phyloP scores from a whole-genome alignment of 2,888 invertebrate species.

The Aplocera efformata region DNA sequence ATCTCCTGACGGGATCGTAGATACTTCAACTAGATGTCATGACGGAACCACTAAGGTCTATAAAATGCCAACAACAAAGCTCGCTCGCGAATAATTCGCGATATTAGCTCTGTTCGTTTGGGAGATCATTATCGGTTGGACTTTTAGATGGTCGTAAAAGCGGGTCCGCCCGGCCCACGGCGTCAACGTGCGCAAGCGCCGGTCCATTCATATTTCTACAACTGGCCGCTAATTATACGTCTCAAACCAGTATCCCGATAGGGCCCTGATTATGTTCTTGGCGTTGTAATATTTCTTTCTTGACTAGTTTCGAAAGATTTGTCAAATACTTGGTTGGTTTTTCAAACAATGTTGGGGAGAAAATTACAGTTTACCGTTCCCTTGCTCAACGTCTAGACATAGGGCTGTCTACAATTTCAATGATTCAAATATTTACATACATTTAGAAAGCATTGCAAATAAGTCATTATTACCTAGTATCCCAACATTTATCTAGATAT shows the following conservation, averaged over 20 bases:
- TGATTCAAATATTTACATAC: slow-evolving; percentile 8
- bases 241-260: slow-evolving; percentile 41
- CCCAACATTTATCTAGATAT: no score
- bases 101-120: slow-evolving; percentile 17
- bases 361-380: slow-evolving; percentile 40
- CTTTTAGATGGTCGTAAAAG: slow-evolving; percentile 32
- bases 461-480: no score
- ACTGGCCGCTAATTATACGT: slow-evolving; percentile 67
- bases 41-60: slow-evolving; percentile 31
- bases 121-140: slow-evolving; percentile 24
- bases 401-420: slow-evolving; percentile 1
- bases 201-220: slow-evolving; percentile 69
- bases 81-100: slow-evolving; percentile 23
- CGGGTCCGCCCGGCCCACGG: slow-evolving; percentile 37
- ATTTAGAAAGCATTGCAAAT: no score
- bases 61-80: no score
- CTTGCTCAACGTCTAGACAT: slow-evolving; percentile 21
- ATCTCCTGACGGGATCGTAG: slow-evolving; percentile 54
- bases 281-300: slow-evolving; percentile 53
- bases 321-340: slow-evolving; percentile 16
- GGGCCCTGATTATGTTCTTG: slow-evolving; percentile 64
- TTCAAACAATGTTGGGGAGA: slow-evolving; percentile 31
- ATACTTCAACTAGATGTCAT: slow-evolving; percentile 59
- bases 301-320: slow-evolving; percentile 27
- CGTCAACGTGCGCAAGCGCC: slow-evolving; percentile 49